phyloP scores from a whole-genome alignment of 2,797 vertebrate genomes.

The Syngnathus rostellatus region DNA sequence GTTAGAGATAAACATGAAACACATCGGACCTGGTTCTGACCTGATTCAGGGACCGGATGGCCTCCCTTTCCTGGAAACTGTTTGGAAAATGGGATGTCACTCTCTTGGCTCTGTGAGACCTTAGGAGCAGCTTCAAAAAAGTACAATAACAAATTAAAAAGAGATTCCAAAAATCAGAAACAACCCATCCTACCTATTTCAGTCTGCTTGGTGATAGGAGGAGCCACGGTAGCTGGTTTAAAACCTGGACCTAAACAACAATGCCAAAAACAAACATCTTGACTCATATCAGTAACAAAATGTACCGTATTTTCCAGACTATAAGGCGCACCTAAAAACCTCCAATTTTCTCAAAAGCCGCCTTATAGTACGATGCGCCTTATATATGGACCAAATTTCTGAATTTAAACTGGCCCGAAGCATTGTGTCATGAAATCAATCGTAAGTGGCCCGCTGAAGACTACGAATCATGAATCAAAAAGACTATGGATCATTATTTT shows the following conservation, averaged over 20 bases:
- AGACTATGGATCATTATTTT: too few relatives aligned
- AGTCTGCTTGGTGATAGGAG: constrained; percentile 47
- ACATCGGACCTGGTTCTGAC: constrained; percentile 52
- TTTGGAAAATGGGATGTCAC: constrained; percentile 64
- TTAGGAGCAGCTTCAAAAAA: constrained; percentile 59
- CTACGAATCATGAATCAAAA: too few relatives aligned
- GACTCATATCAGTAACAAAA: too few relatives aligned
- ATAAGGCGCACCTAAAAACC: too few relatives aligned
- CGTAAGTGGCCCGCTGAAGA: too few relatives aligned
- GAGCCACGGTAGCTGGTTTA: constrained; percentile 50
- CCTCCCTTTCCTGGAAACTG: constrained; percentile 58
- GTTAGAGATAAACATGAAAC: neutral
- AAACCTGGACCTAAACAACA: constrained; percentile 47
- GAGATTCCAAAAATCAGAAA: too few relatives aligned
- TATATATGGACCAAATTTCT: too few relatives aligned
- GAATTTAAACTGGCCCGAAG: too few relatives aligned
- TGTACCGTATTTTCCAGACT: too few relatives aligned
- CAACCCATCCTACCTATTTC: constrained; percentile 45
- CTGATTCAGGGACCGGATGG: constrained; percentile 82
- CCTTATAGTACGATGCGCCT: too few relatives aligned
- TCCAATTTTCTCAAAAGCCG: too few relatives aligned
- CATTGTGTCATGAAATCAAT: too few relatives aligned
- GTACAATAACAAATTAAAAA: neutral
- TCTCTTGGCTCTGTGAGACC: constrained; percentile 61
- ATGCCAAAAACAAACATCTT: neutral